A percentile compares a stretch with the other conserved stretches of the same genome.
These are phyloP conservation scores for Tolypeutes matacus DNA, from an alignment of 2,797 vertebrate genomes.

Conservation along the genomic window DNA sequence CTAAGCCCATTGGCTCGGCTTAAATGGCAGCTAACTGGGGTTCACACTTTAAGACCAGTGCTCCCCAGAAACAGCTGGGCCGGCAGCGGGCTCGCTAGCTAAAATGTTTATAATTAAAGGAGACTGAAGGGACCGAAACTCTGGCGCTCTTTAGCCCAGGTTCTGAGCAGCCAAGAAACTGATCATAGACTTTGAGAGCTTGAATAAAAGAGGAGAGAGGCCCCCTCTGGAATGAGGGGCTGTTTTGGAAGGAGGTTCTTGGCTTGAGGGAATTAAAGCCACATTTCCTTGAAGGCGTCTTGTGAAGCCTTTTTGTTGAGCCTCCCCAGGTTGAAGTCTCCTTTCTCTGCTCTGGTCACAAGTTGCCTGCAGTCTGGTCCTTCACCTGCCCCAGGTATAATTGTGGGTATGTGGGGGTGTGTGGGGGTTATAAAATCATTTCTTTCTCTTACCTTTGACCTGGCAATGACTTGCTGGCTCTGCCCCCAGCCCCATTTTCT, in stretches of 20 bases:
- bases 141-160: slow-evolving; percentile 63
- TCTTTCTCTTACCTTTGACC: neutral
- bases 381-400: neutral
- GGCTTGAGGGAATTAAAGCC: slow-evolving; percentile 55
- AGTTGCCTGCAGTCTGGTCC: neutral
- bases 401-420: too few relatives aligned
- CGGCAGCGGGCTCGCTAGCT: slow-evolving; percentile 85
- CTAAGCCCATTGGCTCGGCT: slow-evolving; percentile 92
- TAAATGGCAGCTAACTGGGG: slow-evolving; percentile 93
- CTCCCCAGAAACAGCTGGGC: slow-evolving; percentile 89
- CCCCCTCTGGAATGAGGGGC: slow-evolving; percentile 38
- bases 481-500: neutral
- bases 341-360: neutral
- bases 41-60: slow-evolving; percentile 87
- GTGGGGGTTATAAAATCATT: neutral
- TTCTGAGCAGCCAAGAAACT: slow-evolving; percentile 75
- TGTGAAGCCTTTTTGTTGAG: neutral
- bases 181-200: slow-evolving; percentile 56
- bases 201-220: slow-evolving; percentile 12
- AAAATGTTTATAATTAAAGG: slow-evolving; percentile 87
- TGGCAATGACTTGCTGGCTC: neutral
- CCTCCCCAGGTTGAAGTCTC: neutral
- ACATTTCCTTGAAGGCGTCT: slow-evolving; percentile 35
- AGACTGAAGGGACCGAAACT: slow-evolving; percentile 77
- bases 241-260: slow-evolving; percentile 63